Percentiles rank a stretch among this genome's conserved stretches.
These are phyloP conservation scores for Sylvia atricapilla DNA, from an alignment of 2,113 vertebrate species.

Conservation along the genomic window DNA sequence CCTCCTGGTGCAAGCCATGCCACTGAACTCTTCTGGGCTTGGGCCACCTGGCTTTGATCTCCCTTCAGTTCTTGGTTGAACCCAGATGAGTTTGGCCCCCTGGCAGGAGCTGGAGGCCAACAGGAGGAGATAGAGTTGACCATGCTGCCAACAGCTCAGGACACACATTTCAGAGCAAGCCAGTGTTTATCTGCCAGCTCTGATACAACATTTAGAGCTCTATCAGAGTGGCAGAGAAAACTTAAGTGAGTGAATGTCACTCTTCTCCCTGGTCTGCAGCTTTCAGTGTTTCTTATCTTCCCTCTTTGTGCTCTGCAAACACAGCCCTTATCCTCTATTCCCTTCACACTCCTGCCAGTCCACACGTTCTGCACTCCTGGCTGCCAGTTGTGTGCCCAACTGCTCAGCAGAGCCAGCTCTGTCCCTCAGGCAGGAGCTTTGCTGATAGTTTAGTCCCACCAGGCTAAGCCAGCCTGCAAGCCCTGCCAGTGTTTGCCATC, in stretches of 20 bases:
- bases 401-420: not conserved
- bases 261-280: not conserved
- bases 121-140: not conserved
- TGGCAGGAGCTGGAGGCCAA: not conserved
- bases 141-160: not conserved
- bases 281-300: not conserved
- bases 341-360: not conserved
- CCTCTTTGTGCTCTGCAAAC: not conserved
- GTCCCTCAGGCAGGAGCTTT: not conserved
- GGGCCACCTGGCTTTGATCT: not conserved
- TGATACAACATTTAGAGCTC: not conserved
- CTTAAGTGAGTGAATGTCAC: not conserved
- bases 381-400: not conserved
- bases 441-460: not conserved
- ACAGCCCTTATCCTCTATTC: not conserved
- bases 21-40: not conserved
- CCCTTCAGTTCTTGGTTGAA: not conserved
- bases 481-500: not conserved
- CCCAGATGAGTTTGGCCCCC: not conserved
- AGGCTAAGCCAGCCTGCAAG: not conserved
- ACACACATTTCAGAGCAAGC: not conserved
- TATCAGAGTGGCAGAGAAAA: not conserved
- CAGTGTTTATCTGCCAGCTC: not conserved
- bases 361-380: not conserved
- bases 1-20: not conserved